These are phyloP conservation scores for Magallana nippona DNA, from an alignment of 2,888 invertebrate genomes.

Conservation along the genomic window DNA sequence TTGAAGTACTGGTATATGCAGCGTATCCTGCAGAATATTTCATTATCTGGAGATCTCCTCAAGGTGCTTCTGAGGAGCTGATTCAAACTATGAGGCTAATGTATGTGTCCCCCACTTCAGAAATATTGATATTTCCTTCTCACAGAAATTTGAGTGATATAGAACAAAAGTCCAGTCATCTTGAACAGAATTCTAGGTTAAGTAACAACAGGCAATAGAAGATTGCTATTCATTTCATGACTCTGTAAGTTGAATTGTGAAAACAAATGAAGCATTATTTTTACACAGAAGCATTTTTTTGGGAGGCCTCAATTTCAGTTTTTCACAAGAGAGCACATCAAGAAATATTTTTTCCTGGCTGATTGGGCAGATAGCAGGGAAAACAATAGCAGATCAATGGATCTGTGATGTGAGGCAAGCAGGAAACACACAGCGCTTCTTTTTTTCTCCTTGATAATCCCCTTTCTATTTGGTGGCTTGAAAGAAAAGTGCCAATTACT, in stretches of 20 bases:
- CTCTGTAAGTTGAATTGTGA: background rate
- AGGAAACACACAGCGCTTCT: constrained; percentile 6
- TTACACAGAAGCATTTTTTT: background rate
- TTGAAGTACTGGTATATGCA: background rate
- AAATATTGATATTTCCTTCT: constrained; percentile 18
- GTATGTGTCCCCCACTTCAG: constrained; percentile 1
- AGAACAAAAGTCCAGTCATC: background rate
- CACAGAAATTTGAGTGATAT: background rate
- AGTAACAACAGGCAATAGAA: background rate
- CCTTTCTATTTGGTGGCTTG: background rate
- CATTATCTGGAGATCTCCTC: background rate
- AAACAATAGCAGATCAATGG: constrained; percentile 14
- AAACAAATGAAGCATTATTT: constrained; percentile 25
- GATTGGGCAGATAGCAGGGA: constrained; percentile 18
- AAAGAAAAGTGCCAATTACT: constrained; percentile 26
- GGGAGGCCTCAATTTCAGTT: background rate
- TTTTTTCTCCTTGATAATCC: background rate
- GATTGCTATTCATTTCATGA: background rate
- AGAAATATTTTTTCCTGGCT: background rate
- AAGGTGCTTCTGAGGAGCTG: background rate
- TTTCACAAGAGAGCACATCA: constrained; percentile 12
- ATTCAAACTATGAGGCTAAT: background rate
- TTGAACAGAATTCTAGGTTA: background rate
- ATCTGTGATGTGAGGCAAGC: background rate
- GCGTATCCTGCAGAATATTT: background rate